Evolutionary conservation across 2,888 invertebrate species (phyloP).

Genomic region (Mythimna lalbum): DNA sequence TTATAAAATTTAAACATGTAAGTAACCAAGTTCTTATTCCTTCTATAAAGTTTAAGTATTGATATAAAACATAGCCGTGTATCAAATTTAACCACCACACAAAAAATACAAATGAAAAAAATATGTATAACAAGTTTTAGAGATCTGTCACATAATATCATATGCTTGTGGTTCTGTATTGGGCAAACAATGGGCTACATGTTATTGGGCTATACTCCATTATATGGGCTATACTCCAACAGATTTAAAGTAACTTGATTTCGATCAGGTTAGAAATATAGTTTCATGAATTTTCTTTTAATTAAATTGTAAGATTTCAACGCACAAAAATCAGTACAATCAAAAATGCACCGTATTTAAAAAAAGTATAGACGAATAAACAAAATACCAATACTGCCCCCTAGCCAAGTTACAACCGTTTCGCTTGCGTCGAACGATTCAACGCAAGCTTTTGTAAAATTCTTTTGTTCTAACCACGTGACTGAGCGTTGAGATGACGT

Average conservation of each 20-base stretch:
- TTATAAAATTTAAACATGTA: neutral
- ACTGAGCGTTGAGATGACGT: no score
- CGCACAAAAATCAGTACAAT: constrained; percentile 7
- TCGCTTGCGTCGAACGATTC: no score
- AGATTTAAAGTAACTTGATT: constrained; percentile 18
- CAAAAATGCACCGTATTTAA: constrained; percentile 4
- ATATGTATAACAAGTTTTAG: constrained; percentile 28
- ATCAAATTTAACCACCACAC: constrained; percentile 36
- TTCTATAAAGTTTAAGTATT: neutral
- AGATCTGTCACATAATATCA: constrained; percentile 52
- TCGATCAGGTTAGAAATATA: constrained; percentile 13
- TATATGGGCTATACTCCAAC: neutral
- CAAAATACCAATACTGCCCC: constrained; percentile 11
- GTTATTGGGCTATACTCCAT: no score
- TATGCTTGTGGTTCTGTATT: constrained; percentile 12
- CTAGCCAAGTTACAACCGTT: no score
- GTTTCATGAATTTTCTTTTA: constrained; percentile 8
- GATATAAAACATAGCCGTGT: neutral
- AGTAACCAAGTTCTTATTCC: neutral
- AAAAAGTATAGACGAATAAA: neutral
- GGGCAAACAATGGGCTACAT: constrained; percentile 8
- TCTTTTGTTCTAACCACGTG: no score
- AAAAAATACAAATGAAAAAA: constrained; percentile 33
- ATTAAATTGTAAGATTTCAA: neutral
- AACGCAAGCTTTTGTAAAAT: no score